Evolutionary conservation across 1,140 invertebrate species (phyloP), one percentile per base, ranked within the genome.

Genomic region (Brachionus rubens): DNA sequence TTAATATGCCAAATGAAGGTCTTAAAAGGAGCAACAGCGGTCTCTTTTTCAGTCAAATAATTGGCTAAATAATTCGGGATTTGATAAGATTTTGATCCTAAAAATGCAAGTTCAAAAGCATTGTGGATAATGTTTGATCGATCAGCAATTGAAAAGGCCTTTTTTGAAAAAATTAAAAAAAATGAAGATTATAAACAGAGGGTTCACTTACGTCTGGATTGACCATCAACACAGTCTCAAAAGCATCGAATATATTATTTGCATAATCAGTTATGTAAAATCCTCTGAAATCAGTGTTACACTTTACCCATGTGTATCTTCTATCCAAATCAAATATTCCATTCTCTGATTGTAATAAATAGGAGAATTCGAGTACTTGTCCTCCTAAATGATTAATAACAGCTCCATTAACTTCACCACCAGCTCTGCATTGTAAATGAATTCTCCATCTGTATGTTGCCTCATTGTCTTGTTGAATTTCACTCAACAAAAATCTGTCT

Each of bases 271-370:
- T 75, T 10, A 75, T 7, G 56, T 75, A 75, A 14, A 41, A 75
- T 14, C 72, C 72, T 54, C 56, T 54, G 14, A 75, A 75, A 54
- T 75, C 48, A n/a, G 24, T 54, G 40, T 75, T 59, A 47, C 72
- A 75, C 28, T 75, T 75, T 3, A 75, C 26, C 72, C 72, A 75
- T n/a, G 33, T 75, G 33, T 54, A 75, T 43, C 47, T n/a, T 10
- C 68, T 14, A 48, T 52, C 46, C 46, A 72, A 41, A 24, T 36
- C 9, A 16, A 4, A 24, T 10, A 43, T 24, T 14, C 41, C 54
- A 36, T 59, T 33, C 33, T 14, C 36, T 59, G 19, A 16, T 43
- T 12, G 21, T 19, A 65, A 65, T 14, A 65, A 24, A 46, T 65
- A 41, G 10, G 21, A 21, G 24, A 65, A 65, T 65, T 19, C 16